Conservation (phyloP, 2,888 invertebrate species). For the Heteromurus nitidus region DNA sequence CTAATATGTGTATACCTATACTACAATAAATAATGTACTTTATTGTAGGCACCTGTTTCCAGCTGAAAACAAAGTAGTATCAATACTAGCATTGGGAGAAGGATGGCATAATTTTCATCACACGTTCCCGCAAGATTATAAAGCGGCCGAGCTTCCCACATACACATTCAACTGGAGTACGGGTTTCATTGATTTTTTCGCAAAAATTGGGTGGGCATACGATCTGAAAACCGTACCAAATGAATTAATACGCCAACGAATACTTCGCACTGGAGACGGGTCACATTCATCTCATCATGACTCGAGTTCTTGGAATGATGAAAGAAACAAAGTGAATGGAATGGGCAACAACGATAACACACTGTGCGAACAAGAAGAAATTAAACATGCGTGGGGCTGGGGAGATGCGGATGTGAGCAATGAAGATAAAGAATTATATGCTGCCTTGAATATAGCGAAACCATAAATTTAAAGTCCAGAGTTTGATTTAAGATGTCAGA, state of each 20-base stretch:
- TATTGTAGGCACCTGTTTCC: slow-evolving; percentile 83
- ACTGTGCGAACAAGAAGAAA: too few species aligned
- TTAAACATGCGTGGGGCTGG: slow-evolving; percentile 86
- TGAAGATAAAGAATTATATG: slow-evolving; percentile 28
- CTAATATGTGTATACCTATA: too few species aligned
- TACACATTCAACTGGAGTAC: slow-evolving; percentile 84
- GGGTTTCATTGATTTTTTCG: slow-evolving; percentile 86
- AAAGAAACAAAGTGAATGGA: not conserved
- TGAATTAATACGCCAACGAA: slow-evolving; percentile 75
- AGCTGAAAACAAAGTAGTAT: not conserved
- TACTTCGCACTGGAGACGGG: slow-evolving; percentile 75
- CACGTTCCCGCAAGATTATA: slow-evolving; percentile 95
- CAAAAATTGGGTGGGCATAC: slow-evolving; percentile 90
- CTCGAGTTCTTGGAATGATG: not conserved
- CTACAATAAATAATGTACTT: too few species aligned
- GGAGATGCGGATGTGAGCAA: slow-evolving; percentile 81
- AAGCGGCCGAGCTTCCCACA: slow-evolving; percentile 88
- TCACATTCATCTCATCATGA: slow-evolving; percentile 75
- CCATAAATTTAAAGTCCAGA: too few species aligned
- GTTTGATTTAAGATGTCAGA: too few species aligned
- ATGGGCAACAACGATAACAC: not conserved
- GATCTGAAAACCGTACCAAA: slow-evolving; percentile 84
- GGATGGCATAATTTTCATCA: slow-evolving; percentile 98
- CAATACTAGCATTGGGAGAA: slow-evolving; percentile 79
- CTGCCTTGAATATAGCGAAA: too few species aligned